Evolutionary conservation across 2,888 invertebrate species (phyloP).

Genomic region (Chalcosyrphus nemorum): DNA sequence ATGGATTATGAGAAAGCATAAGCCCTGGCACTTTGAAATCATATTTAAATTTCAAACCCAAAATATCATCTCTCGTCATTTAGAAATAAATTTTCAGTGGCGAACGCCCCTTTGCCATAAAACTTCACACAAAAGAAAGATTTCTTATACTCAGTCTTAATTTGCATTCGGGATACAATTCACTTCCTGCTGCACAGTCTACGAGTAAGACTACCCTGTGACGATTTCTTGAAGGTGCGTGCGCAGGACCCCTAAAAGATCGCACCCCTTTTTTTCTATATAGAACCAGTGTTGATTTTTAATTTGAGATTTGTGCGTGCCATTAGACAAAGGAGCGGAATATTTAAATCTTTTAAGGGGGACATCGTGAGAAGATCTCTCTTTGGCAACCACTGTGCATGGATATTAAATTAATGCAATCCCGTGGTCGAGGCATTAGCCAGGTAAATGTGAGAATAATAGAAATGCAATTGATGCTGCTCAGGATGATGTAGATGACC

Average conservation of each 20-base stretch:
- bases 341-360: constrained; percentile 2
- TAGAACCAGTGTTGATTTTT: constrained; percentile 47
- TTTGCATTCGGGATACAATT: constrained; percentile 60
- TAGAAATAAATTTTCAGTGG: too few relatives aligned
- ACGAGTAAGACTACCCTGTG: neutral
- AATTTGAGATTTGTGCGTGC: constrained; percentile 64
- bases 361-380: constrained; percentile 67
- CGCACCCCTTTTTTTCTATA: constrained; percentile 18
- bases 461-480: constrained; percentile 26
- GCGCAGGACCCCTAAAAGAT: neutral
- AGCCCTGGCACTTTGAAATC: too few relatives aligned
- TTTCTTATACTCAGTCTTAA: constrained; percentile 17
- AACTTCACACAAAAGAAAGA: constrained; percentile 29
- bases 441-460: constrained; percentile 20
- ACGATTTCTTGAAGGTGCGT: constrained; percentile 46
- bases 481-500: constrained; percentile 18
- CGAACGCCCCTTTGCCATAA: constrained; percentile 52
- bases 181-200: constrained; percentile 55
- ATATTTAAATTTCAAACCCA: too few relatives aligned
- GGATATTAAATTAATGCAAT: constrained; percentile 51
- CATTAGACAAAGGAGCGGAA: constrained; percentile 50
- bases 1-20: too few relatives aligned
- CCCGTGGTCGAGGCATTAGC: constrained; percentile 62
- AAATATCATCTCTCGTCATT: too few relatives aligned
- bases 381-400: constrained; percentile 8